phyloP scores from a whole-genome alignment of 1,140 invertebrate species.

The Cydia strobilella region DNA sequence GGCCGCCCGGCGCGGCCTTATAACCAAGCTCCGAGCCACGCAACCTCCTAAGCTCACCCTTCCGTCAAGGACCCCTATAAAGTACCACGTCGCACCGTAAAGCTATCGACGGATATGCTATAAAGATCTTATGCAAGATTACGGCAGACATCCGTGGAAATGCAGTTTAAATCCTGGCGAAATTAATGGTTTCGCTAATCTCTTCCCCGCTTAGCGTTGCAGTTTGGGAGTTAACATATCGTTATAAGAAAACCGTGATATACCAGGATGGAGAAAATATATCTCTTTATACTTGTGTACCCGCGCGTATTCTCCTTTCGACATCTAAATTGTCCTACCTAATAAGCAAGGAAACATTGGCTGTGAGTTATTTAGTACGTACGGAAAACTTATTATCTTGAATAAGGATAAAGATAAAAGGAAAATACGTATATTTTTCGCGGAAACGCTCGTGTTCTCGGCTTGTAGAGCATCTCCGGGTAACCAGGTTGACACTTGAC shows the following conservation, averaged over 20 bases:
- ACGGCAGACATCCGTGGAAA: conserved; percentile 30
- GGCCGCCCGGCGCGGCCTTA: conserved; percentile 49
- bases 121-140: conserved; percentile 31
- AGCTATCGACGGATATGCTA: conserved; percentile 24
- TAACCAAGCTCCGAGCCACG: conserved; percentile 41
- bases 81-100: conserved; percentile 12
- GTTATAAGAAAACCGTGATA: conserved; percentile 5
- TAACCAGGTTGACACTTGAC: conserved; percentile 23
- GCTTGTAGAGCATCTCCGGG: conserved; percentile 12
- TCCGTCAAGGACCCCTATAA: conserved; percentile 40
- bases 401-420: conserved; percentile 28
- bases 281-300: conserved; percentile 3
- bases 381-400: conserved; percentile 21
- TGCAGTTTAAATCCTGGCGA: conserved; percentile 27
- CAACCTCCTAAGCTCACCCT: conserved; percentile 48
- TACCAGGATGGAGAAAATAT: conserved; percentile 6
- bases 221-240: conserved; percentile 2
- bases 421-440: conserved; percentile 9
- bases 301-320: not conserved
- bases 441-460: not conserved
- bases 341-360: conserved; percentile 13
- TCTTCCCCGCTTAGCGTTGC: conserved; percentile 19
- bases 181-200: conserved; percentile 28
- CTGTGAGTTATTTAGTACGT: not conserved
- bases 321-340: not conserved